Evolutionary conservation across 1,140 invertebrate genomes (phyloP), one percentile per base, ranked within the genome.

Genomic region (Helicorthomorpha holstii): DNA sequence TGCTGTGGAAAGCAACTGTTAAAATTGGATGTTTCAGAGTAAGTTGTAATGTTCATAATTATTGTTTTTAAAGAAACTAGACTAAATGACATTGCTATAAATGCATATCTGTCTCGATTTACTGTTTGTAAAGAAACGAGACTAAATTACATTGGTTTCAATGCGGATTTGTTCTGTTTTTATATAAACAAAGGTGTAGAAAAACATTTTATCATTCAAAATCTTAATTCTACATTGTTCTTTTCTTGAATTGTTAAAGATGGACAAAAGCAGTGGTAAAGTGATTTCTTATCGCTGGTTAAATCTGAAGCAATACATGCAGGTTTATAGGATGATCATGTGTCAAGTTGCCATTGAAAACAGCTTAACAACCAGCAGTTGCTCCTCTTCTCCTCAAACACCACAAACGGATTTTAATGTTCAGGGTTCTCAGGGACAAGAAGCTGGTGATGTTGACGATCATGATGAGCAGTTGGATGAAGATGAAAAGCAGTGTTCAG

Each of bases 1-100:
- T 81, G 1, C 66, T 81, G 23, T 83, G 81, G 81, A 81, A 80
- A 63, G 75, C 72, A 2, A 80, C 75, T 2, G 73, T 81, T 1
- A 70, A 73, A 59, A 77, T 83, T 55, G 74, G 73, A 49, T 82
- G 79, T 64, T 67, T 77, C 16, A 80, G 79, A 70, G 69, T 70
- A 54, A 52, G 54, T 49, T 23, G 46, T 41, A 19, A 41, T 41
- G 19, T 41, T 19, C 12, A 12, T 12, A 41, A 41, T 12, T 19
- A 41, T 19, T 12, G 19, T 41, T 41, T 41, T 41, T 19, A 12
- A 12, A 19, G n/a, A n/a, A n/a, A n/a, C n/a, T n/a, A n/a, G n/a
- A n/a, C n/a, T n/a, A n/a, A n/a, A n/a, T n/a, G n/a, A n/a, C n/a
- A n/a, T n/a, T n/a, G n/a, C n/a, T n/a, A n/a, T n/a, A n/a, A n/a